These are phyloP conservation scores for Nyctibius grandis DNA, from an alignment of 2,797 vertebrate genomes.

Conservation along the genomic window DNA sequence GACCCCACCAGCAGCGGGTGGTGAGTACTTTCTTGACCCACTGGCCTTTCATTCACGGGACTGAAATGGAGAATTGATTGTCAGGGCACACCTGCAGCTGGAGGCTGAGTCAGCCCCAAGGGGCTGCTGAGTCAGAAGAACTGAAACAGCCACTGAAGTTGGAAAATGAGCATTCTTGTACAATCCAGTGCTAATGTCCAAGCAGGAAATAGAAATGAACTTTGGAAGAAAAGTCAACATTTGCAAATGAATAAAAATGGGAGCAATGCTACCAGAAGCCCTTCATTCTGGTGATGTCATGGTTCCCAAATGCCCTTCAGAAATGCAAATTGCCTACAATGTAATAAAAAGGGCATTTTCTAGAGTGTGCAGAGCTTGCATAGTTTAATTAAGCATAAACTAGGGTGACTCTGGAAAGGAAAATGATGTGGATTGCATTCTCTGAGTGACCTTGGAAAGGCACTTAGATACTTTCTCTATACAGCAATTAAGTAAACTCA, in stretches of 20 bases:
- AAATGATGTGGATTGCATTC: constrained; percentile 48
- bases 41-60: neutral
- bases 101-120: constrained; percentile 46
- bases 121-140: constrained; percentile 52
- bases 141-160: neutral
- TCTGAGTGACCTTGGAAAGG: constrained; percentile 50
- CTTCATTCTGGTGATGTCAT: constrained; percentile 37
- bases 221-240: constrained; percentile 50
- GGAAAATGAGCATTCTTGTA: constrained; percentile 48
- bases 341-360: constrained; percentile 61
- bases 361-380: constrained; percentile 64
- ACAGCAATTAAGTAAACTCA: constrained; percentile 13
- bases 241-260: constrained; percentile 38
- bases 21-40: neutral
- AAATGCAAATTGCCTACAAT: constrained; percentile 40
- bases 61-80: constrained; percentile 27
- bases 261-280: constrained; percentile 16
- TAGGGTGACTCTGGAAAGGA: constrained; percentile 54
- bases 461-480: neutral
- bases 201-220: constrained; percentile 63
- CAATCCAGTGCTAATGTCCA: constrained; percentile 51
- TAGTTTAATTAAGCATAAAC: constrained; percentile 67
- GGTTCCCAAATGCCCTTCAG: constrained; percentile 59
- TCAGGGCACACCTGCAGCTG: constrained; percentile 42
- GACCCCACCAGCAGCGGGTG: neutral